These are phyloP conservation scores for Scolopax rusticola DNA, from an alignment of 2,797 vertebrate species.

Conservation along the genomic window DNA sequence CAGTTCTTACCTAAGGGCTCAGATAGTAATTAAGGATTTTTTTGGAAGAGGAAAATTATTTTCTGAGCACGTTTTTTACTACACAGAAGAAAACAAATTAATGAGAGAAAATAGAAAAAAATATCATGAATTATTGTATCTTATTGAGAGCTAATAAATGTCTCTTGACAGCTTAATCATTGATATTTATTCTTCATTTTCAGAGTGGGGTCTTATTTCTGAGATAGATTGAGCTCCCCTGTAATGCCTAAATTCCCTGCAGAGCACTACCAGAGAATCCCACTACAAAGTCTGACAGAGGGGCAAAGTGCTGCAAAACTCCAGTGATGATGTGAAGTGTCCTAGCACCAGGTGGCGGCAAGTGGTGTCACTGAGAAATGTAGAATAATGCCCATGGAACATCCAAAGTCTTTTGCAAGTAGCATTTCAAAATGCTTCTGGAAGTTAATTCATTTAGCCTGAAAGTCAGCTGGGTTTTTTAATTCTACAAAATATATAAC, in stretches of 20 bases:
- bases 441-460: background rate
- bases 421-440: background rate
- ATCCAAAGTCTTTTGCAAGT: background rate
- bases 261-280: background rate
- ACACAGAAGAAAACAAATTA: background rate
- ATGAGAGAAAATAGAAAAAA: background rate
- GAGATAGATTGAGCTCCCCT: background rate
- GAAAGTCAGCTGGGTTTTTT: background rate
- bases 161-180: background rate
- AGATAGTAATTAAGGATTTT: background rate
- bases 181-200: background rate
- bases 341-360: fast-evolving
- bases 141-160: background rate
- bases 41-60: background rate
- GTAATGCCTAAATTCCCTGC: background rate
- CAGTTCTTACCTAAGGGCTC: background rate
- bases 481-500: background rate
- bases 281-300: background rate
- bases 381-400: background rate
- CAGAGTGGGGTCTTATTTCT: background rate
- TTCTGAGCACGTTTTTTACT: background rate
- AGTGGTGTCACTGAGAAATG: background rate
- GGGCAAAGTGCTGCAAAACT: background rate
- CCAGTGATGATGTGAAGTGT: background rate
- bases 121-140: background rate